phyloP scores from a whole-genome alignment of 2,797 vertebrate species.

The Prionace glauca region DNA sequence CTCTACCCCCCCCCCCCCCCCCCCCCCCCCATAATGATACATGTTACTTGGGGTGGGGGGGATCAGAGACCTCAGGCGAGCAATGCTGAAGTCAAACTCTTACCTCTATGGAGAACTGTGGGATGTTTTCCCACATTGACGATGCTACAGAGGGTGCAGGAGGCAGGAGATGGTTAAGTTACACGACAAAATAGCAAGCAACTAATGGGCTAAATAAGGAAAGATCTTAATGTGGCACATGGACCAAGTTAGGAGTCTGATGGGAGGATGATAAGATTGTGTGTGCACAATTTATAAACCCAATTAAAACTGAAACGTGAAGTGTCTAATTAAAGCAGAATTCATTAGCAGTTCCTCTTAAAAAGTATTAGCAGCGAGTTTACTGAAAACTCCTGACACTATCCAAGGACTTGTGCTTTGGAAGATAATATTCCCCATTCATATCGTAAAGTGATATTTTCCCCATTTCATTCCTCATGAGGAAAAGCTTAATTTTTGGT shows the following conservation, averaged over 20 bases:
- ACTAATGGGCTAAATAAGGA: constrained; percentile 7
- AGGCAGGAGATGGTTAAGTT: neutral
- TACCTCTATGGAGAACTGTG: neutral
- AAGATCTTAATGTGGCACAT: neutral
- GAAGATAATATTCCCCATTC: neutral
- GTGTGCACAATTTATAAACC: constrained; percentile 27
- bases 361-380: neutral
- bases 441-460: constrained; percentile 4
- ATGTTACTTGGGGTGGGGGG: neutral
- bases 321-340: constrained; percentile 29
- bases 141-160: neutral
- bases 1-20: no score
- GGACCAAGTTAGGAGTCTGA: constrained; percentile 4
- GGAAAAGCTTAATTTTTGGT: neutral
- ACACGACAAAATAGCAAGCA: constrained; percentile 6
- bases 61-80: neutral
- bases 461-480: neutral
- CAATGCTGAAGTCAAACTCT: neutral
- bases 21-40: neutral
- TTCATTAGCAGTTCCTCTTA: constrained; percentile 25
- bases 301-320: constrained; percentile 31
- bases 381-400: neutral
- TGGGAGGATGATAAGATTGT: constrained; percentile 16
- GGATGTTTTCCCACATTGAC: neutral
- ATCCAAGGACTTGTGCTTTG: neutral